A percentile compares a stretch with the other conserved stretches of the same genome.
phyloP scores from a whole-genome alignment of 2,797 vertebrate genomes.

The Babyrousa celebensis region DNA sequence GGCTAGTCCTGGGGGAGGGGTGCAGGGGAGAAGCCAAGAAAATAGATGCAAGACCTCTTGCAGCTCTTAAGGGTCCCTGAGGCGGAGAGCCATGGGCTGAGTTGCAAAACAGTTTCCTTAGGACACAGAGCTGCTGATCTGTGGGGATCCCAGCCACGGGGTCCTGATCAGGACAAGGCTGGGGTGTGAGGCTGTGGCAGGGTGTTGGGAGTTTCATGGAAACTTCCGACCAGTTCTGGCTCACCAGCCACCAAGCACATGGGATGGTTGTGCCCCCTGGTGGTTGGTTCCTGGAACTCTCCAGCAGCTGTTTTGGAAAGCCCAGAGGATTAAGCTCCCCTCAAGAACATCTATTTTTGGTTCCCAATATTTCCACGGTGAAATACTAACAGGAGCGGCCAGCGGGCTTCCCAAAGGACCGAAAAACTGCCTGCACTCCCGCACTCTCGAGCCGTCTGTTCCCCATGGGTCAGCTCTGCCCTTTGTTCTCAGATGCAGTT shows the following conservation, averaged over 20 bases:
- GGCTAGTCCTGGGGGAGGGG: not conserved
- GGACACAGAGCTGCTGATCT: not conserved
- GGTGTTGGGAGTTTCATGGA: not conserved
- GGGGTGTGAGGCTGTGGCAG: not conserved
- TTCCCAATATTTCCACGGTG: slow-evolving; percentile 63
- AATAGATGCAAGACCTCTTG: not conserved
- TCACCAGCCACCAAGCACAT: not conserved
- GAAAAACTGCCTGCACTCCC: not conserved
- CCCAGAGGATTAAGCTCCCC: slow-evolving; percentile 59
- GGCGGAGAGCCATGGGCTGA: not conserved
- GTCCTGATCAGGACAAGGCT: not conserved
- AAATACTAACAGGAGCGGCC: slow-evolving; percentile 4
- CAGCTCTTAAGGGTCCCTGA: not conserved
- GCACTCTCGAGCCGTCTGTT: not conserved
- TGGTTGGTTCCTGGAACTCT: accelerated
- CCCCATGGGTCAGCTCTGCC: not conserved
- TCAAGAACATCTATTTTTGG: slow-evolving; percentile 81
- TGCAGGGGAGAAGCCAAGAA: not conserved
- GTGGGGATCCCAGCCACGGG: accelerated
- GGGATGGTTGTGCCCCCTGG: slow-evolving; percentile 11
- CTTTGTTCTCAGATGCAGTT: not conserved
- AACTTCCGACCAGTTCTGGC: not conserved
- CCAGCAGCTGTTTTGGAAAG: slow-evolving; percentile 60
- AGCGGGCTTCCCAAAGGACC: slow-evolving; percentile 14
- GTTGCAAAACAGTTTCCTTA: not conserved